phyloP scores from a whole-genome alignment of 2,113 vertebrate species.

The Indicator indicator region DNA sequence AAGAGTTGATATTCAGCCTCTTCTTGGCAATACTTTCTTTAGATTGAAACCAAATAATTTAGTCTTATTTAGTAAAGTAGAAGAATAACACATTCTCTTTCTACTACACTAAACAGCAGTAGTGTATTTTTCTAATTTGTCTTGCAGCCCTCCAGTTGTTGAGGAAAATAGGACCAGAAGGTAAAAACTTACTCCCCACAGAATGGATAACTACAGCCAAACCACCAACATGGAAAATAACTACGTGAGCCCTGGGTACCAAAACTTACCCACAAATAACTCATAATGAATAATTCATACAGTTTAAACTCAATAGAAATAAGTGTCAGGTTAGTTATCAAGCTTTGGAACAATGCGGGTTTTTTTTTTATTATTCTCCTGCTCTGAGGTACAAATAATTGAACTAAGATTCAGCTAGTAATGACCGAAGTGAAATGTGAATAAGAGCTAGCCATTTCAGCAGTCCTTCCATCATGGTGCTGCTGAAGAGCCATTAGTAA shows the following conservation, averaged over 20 bases:
- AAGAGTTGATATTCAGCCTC: not conserved
- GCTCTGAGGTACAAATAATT: not conserved
- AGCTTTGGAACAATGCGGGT: not conserved
- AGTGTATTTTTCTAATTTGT: not conserved
- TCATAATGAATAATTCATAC: slow-evolving; percentile 28
- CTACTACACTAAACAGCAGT: not conserved
- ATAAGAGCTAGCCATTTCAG: not conserved
- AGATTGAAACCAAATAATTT: not conserved
- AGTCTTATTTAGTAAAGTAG: not conserved
- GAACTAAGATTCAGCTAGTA: not conserved
- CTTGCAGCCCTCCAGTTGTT: not conserved
- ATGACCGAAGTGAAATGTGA: not conserved
- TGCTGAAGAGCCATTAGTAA: not conserved
- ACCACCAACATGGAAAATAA: not conserved
- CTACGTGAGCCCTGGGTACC: not conserved
- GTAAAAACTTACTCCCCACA: not conserved
- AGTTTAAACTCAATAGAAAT: slow-evolving; percentile 16
- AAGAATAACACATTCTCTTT: not conserved
- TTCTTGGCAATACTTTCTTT: not conserved
- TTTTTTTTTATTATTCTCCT: not conserved
- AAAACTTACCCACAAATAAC: slow-evolving; percentile 35
- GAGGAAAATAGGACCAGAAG: not conserved
- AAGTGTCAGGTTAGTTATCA: slow-evolving; percentile 43
- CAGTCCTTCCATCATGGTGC: not conserved
- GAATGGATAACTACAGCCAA: not conserved